phyloP scores from a whole-genome alignment of 2,888 invertebrate genomes.

The Capitulum mitella region DNA sequence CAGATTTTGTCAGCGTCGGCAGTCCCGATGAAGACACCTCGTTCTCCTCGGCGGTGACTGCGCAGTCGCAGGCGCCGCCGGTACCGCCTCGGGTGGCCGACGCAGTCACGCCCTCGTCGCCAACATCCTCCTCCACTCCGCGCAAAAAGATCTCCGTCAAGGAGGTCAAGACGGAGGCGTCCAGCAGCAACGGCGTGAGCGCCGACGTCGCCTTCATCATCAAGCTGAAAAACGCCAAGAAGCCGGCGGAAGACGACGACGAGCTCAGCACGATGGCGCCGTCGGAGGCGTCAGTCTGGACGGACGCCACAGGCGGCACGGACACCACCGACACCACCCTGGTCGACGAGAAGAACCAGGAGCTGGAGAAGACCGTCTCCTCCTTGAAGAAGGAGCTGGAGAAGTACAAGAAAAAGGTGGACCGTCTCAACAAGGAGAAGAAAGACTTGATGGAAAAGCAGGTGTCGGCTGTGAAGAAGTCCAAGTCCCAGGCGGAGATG shows the following conservation, averaged over 20 bases:
- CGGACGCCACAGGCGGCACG: conserved; percentile 80
- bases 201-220: conserved; percentile 35
- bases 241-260: conserved; percentile 33
- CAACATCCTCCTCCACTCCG: neutral
- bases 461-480: conserved; percentile 45
- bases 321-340: conserved; percentile 54
- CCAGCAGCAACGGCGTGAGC: neutral
- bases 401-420: conserved; percentile 76
- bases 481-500: conserved; percentile 33
- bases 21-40: neutral
- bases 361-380: conserved; percentile 53
- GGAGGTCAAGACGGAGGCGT: neutral
- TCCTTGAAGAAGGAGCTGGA: conserved; percentile 58
- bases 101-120: neutral
- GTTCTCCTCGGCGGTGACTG: conserved; percentile 20
- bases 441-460: conserved; percentile 70
- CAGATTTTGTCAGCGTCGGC: neutral
- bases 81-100: neutral
- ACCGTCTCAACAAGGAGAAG: conserved; percentile 68
- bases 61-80: conserved; percentile 23
- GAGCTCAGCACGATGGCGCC: conserved; percentile 33
- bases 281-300: conserved; percentile 39
- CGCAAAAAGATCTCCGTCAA: neutral
- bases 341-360: conserved; percentile 76
- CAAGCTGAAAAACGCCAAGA: conserved; percentile 29